Base-by-base conservation (phyloP, 2,888 invertebrate species). In the Drosophila prolongata region DNA sequence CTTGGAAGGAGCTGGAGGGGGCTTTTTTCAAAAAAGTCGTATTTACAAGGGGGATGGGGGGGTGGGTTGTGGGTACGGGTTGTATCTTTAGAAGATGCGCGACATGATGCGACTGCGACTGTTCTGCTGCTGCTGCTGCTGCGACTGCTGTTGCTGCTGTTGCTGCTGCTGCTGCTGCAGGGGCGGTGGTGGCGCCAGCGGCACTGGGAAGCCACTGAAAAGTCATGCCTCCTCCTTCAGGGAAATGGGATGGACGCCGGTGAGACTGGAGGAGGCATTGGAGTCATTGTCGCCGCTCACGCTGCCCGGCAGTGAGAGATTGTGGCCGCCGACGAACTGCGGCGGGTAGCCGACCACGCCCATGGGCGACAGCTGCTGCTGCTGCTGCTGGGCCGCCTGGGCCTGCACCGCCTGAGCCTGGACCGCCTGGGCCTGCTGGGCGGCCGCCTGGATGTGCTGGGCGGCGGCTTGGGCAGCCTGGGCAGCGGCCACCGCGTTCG, bases 211-310 rank as follows among this genome's bases (percentile, higher is more conserved):
- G 38, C 80, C 49, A 60, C 44, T 34, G 94, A 96, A 96, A 95
- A 96, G 96, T 96, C 96, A 97, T 96, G 96, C 96, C 81, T 95
- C 94, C 92, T 94, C 95, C 85, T 95, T 92, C 9, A 90, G 75
- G 13, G 91, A 88, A 11, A 90, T 91, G 37, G 90, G 78, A 65
- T 91, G 91, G 6, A 89, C 75, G 10, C 62, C 62, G 49, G 90
- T 89, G 67, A 91, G 66, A 77, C 91, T 92, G 64, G 90, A 89
- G 9, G 92, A 91, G 42, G 91, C 89, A 77, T 91, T 92, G 13
- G 91, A 91, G 64, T 92, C 92, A 42, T 92, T 92, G 70, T 92
- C 92, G 16, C 92, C 92, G 47, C 91, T 91, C 13, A 92, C 88
- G 73, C 91, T 91, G 76, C 91, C 90, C 57, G 91, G 84, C 82